These are phyloP conservation scores for Pluvianellus socialis DNA, from an alignment of 2,113 vertebrate species.

Conservation along the genomic window DNA sequence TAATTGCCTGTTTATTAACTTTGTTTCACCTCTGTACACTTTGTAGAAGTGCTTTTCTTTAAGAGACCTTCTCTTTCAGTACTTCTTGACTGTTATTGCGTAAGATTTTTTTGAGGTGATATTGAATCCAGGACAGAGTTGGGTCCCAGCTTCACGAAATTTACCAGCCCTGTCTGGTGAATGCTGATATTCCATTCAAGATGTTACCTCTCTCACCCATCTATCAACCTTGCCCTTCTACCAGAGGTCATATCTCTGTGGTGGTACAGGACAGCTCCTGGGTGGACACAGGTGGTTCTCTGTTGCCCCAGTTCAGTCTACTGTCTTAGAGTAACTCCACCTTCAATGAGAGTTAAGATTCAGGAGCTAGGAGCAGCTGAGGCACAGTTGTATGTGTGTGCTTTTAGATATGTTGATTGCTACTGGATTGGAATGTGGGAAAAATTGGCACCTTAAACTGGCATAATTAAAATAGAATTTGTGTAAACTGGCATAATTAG, in stretches of 20 bases:
- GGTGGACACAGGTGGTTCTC: background rate
- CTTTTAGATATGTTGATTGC: background rate
- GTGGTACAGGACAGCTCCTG: background rate
- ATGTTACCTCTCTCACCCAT: background rate
- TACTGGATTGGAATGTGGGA: background rate
- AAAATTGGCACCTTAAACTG: background rate
- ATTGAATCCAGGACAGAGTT: background rate
- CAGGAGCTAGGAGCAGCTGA: accelerated
- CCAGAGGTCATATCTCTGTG: accelerated
- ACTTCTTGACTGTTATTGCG: background rate
- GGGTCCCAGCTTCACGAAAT: background rate
- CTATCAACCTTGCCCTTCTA: background rate
- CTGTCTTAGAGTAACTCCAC: background rate
- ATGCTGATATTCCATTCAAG: background rate
- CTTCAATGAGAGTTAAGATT: background rate
- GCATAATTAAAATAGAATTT: background rate
- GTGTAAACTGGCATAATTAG: background rate
- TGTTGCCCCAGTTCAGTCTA: background rate
- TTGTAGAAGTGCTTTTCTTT: background rate
- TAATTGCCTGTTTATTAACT: background rate
- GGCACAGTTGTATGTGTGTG: background rate
- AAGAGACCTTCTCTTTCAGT: background rate
- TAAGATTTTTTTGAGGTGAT: background rate
- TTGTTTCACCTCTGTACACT: background rate
- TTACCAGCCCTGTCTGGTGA: background rate